Evolutionary conservation across 2,797 vertebrate species (phyloP), one percentile per base, ranked within the genome.

Genomic region (Sus cebifrons): DNA sequence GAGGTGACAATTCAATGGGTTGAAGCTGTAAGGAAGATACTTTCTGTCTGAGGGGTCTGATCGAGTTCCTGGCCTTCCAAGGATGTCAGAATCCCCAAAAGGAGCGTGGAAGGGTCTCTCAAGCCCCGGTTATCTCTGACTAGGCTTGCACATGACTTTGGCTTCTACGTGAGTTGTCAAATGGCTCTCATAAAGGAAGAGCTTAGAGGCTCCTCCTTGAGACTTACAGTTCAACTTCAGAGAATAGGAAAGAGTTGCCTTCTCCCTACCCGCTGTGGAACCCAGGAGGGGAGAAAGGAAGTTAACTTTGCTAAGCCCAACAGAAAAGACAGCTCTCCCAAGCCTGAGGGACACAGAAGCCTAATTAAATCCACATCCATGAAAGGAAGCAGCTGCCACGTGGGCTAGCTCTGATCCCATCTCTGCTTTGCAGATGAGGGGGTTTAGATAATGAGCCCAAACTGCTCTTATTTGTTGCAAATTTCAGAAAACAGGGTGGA

Each of bases 391-490:
- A 60, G 78, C 20, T 56, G 60, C 40, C 87, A 87, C 2, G 0
- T 29, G 62, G 84, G 81, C 25, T 62, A 29, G 1, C 12, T 77
- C 90, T 86, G 77, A 71, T 71, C 52, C 77, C 64, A 78, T 36
- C 49, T 78, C 68, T 10, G 64, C 56, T 74, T 86, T 86, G 27
- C 54, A 92, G 77, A 70, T 49, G 91, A 95, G 9, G 54, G 71
- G 32, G 18, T 89, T 97, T 91, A 49, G 93, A 13, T 93, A 93
- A 97, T 56, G 73, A 96, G 70, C 96, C 78, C 73, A 95, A 91
- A 96, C 20, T 6, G 10, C 29, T 93, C 71, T 81, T 54, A 67
- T 96, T 93, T 79, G 52, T 79, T 93, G 88, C 88, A 97, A 96
- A 94, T 95, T 97, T 86, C 71, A 89, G 64, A 85, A 96, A 32